Evolutionary conservation across 2,113 vertebrate genomes (phyloP), one percentile per base, ranked within the genome.

Genomic region (Neodon shergylaensis): DNA sequence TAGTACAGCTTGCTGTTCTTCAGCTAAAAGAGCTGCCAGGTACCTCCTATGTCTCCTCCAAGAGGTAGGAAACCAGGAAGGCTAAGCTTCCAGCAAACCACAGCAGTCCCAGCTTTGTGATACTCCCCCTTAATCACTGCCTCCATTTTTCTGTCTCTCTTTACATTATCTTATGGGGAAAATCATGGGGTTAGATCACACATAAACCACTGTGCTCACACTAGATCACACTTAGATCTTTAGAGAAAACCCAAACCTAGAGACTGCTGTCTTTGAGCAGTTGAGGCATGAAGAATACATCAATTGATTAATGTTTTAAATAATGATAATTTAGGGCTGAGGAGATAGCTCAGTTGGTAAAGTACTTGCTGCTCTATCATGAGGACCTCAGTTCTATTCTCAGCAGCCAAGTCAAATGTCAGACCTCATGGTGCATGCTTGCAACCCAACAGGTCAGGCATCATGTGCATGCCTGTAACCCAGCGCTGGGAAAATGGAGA

Each of bases 11-110:
- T 28, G 3, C 65, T n/a, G 13, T 6, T 9, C 0, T 28, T 21
- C 7, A 1, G 19, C 13, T 22, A 17, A 12, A n/a, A 81, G 3
- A 63, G 49, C 39, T 52, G 4, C 0, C 39, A 92, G 49, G 26
- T 14, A 1, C 9, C 26, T 26, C 16, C 44, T 31, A 1, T 0
- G 1, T 0, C 2, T 3, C 28, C n/a, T 61, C 39, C 16, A 16
- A 14, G 22, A 26, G 39, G 65, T 33, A 33, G 26, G 44, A 33
- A 5, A 66, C 22, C 0, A 61, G 47, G 33, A 12, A 24, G 28
- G 6, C 39, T 7, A 28, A 26, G 49, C n/a, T 49, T 58, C 70
- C 42, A 54, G 42, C 28, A 7, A 21, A 54, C 31, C 76, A 1
- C 0, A 2, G 14, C 61, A 65, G 17, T 54, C 3, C 1, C 2